These are phyloP conservation scores for Olivierus martensii DNA, from an alignment of 1,140 invertebrate genomes.

Conservation along the genomic window DNA sequence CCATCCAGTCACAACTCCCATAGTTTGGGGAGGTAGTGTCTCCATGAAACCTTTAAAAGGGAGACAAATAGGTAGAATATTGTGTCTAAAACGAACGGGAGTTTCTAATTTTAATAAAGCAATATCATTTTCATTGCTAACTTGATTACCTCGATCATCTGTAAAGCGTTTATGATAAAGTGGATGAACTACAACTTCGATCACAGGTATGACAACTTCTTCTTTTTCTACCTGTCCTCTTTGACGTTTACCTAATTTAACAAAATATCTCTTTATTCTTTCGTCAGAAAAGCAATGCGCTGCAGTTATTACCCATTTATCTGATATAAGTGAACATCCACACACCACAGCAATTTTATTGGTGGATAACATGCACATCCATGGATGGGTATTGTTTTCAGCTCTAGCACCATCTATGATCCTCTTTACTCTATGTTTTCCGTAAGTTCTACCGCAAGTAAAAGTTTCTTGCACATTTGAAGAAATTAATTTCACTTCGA, in stretches of 20 bases:
- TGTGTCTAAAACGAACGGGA: conserved; percentile 51
- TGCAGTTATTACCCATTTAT: conserved; percentile 23
- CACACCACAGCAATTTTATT: conserved; percentile 10
- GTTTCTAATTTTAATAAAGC: conserved; percentile 74
- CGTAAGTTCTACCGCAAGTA: no score
- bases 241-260: conserved; percentile 19
- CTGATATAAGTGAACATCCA: conserved; percentile 19
- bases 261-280: conserved; percentile 3
- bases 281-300: conserved; percentile 23
- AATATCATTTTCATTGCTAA: conserved; percentile 46
- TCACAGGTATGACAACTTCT: conserved; percentile 12
- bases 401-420: conserved; percentile 15
- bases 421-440: conserved; percentile 1
- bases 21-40: neutral
- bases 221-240: conserved; percentile 11
- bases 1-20: conserved; percentile 20
- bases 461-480: no score
- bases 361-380: conserved; percentile 15
- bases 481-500: no score
- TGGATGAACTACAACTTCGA: conserved; percentile 15
- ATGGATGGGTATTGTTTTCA: conserved; percentile 8
- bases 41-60: conserved; percentile 12
- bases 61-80: conserved; percentile 22
- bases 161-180: conserved; percentile 37
- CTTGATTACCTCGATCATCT: conserved; percentile 22